A percentile compares a stretch with the other conserved stretches of the same genome.
Conservation (phyloP, 1,140 invertebrate species). For the Phymastichus coffea region DNA sequence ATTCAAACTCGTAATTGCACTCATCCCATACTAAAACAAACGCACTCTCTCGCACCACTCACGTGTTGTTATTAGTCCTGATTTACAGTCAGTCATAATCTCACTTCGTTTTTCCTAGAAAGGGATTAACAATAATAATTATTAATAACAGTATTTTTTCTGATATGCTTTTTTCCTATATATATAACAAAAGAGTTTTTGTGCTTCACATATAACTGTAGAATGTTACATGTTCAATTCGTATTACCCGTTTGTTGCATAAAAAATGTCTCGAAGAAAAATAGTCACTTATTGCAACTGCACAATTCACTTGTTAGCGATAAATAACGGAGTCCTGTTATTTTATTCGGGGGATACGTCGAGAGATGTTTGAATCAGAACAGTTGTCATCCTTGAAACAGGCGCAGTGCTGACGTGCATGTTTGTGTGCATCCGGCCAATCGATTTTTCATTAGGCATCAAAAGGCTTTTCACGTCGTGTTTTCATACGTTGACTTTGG, state of each 20-base stretch:
- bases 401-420: constrained; percentile 1
- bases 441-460: constrained; percentile 46
- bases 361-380: too few relatives aligned
- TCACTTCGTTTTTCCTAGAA: constrained; percentile 42
- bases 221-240: too few relatives aligned
- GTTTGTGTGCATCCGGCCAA: constrained; percentile 25
- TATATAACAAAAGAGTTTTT: too few relatives aligned
- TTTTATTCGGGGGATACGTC: too few relatives aligned
- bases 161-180: constrained; percentile 54
- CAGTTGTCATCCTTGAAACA: too few relatives aligned
- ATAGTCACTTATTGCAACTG: too few relatives aligned
- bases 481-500: too few relatives aligned
- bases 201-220: too few relatives aligned
- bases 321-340: too few relatives aligned
- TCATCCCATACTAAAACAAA: constrained; percentile 49
- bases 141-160: constrained; percentile 51
- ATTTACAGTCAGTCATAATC: constrained; percentile 30
- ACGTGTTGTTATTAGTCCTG: constrained; percentile 6
- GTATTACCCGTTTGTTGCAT: too few relatives aligned
- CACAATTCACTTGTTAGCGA: too few relatives aligned
- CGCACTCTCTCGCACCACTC: constrained; percentile 20
- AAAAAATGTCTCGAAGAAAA: too few relatives aligned
- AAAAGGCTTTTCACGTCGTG: constrained; percentile 46
- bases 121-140: constrained; percentile 51
- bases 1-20: constrained; percentile 50